phyloP scores from a whole-genome alignment of 1,140 invertebrate genomes.

The Drosophila sp. region DNA sequence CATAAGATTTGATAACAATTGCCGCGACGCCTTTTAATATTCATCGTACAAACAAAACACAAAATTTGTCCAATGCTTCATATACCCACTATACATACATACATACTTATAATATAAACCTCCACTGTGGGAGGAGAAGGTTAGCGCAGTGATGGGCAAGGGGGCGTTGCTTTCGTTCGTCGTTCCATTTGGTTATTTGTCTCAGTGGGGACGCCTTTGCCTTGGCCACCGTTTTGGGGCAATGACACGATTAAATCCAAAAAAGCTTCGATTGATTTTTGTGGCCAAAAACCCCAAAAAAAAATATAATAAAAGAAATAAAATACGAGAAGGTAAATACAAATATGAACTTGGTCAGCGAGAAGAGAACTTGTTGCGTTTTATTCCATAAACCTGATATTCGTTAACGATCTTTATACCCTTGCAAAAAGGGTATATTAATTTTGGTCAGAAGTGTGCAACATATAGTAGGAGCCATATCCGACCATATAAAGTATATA shows the following conservation, averaged over 20 bases:
- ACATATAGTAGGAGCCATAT: too few species aligned
- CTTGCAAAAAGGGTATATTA: too few species aligned
- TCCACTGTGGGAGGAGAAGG: slow-evolving; percentile 18
- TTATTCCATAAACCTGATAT: slow-evolving; percentile 31
- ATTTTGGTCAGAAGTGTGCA: too few species aligned
- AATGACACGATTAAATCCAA: slow-evolving; percentile 71
- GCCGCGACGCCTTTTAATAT: slow-evolving; percentile 28
- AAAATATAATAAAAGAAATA: slow-evolving; percentile 14
- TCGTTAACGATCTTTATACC: not conserved
- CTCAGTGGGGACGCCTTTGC: slow-evolving; percentile 51
- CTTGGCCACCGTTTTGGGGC: slow-evolving; percentile 70
- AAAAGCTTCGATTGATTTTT: slow-evolving; percentile 37
- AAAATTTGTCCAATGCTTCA: slow-evolving; percentile 41
- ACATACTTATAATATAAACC: slow-evolving; percentile 21
- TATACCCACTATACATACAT: slow-evolving; percentile 37
- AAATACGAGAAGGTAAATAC: slow-evolving; percentile 1
- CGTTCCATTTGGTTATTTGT: slow-evolving; percentile 48
- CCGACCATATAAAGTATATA: too few species aligned
- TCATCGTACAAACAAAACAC: slow-evolving; percentile 19
- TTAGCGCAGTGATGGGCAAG: slow-evolving; percentile 6
- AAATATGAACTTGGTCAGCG: slow-evolving; percentile 17
- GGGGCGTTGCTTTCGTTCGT: slow-evolving; percentile 50
- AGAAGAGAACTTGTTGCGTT: slow-evolving; percentile 35
- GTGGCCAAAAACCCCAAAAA: not conserved
- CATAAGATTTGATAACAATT: slow-evolving; percentile 73